Percentiles rank a stretch among this genome's conserved stretches.
Evolutionary conservation across 2,888 invertebrate species (phyloP).

Genomic region (Trisateles emortualis): DNA sequence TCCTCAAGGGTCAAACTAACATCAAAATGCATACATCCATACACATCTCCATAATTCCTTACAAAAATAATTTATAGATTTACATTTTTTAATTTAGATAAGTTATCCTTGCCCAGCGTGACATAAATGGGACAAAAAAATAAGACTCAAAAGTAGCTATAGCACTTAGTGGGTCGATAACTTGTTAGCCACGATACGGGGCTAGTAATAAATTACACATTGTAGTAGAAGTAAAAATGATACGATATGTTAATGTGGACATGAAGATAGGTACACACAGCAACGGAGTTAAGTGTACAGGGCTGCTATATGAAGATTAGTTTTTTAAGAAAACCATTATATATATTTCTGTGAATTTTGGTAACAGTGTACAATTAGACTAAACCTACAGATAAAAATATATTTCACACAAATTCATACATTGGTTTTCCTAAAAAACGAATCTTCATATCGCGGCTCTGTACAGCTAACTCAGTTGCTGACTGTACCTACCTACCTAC

Average conservation of each 20-base stretch:
- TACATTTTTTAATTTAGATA: conserved; percentile 29
- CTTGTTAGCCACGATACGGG: conserved; percentile 33
- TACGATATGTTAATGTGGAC: conserved; percentile 5
- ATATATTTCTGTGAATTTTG: too few relatives aligned
- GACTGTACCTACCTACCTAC: too few relatives aligned
- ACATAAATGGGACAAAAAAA: conserved; percentile 40
- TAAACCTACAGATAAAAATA: too few relatives aligned
- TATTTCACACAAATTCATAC: too few relatives aligned
- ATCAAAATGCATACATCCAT: neutral
- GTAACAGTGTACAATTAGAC: too few relatives aligned
- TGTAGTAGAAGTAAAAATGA: neutral
- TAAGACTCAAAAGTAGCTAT: conserved; percentile 38
- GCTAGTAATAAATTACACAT: conserved; percentile 28
- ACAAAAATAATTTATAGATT: conserved; percentile 10
- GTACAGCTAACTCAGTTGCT: too few relatives aligned
- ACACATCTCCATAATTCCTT: neutral
- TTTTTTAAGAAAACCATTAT: too few relatives aligned
- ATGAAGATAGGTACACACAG: neutral
- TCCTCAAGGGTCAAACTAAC: too few relatives aligned
- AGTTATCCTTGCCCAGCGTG: conserved; percentile 31
- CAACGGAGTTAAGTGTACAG: too few relatives aligned
- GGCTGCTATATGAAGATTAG: too few relatives aligned
- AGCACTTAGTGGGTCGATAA: conserved; percentile 56
- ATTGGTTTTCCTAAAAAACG: too few relatives aligned
- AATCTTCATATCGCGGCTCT: too few relatives aligned